These are phyloP conservation scores for Catharus minimus DNA, from an alignment of 2,113 vertebrate species.

Conservation along the genomic window DNA sequence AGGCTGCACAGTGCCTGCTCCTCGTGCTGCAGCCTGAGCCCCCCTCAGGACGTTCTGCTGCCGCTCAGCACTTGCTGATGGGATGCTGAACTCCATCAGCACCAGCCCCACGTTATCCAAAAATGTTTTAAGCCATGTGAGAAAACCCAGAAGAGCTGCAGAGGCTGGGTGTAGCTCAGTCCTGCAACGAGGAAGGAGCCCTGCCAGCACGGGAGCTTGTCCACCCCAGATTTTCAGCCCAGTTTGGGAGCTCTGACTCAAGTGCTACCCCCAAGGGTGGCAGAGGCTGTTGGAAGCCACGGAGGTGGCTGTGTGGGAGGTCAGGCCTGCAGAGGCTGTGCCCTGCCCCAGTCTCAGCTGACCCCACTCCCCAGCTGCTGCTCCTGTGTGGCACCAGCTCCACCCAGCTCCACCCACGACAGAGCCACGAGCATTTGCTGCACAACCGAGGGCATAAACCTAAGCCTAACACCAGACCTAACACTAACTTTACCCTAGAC, in stretches of 20 bases:
- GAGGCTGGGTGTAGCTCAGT: not conserved
- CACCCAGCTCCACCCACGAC: not conserved
- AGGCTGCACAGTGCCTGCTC: not conserved
- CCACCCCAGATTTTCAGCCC: not conserved
- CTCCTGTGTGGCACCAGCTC: fast-evolving
- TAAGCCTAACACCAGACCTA: not conserved
- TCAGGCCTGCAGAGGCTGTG: not conserved
- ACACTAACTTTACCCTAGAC: not conserved
- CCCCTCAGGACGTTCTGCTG: not conserved
- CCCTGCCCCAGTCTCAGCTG: fast-evolving
- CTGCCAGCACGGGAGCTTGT: fast-evolving
- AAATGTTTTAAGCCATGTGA: fast-evolving
- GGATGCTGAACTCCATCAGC: not conserved
- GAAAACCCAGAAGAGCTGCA: not conserved
- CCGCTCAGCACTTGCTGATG: not conserved
- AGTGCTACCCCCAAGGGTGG: no score
- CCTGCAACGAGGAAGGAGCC: not conserved
- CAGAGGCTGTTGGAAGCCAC: not conserved
- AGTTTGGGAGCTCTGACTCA: not conserved
- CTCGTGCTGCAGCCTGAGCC: not conserved
- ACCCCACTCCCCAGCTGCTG: not conserved
- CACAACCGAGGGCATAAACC: not conserved
- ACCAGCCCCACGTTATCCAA: fast-evolving
- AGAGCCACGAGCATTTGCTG: not conserved
- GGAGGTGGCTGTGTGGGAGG: not conserved